Percentiles rank a stretch among this genome's conserved stretches.
These are phyloP conservation scores for Maniola jurtina DNA, from an alignment of 1,140 invertebrate genomes.

Conservation along the genomic window DNA sequence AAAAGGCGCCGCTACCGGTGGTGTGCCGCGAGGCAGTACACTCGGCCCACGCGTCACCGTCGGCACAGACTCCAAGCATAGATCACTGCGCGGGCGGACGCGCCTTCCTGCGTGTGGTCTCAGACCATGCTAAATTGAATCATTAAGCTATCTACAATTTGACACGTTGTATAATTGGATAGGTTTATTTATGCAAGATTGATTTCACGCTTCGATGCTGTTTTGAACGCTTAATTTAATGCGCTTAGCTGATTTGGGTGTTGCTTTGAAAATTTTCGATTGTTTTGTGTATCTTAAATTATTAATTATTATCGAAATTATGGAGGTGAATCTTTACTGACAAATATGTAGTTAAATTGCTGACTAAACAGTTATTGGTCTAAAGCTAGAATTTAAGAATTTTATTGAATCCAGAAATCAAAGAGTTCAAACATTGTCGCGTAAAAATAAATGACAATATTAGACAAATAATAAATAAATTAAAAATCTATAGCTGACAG, in stretches of 20 bases:
- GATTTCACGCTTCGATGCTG: slow-evolving; percentile 23
- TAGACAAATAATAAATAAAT: too few relatives aligned
- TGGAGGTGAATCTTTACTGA: too few relatives aligned
- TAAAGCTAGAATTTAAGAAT: too few relatives aligned
- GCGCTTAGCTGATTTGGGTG: slow-evolving; percentile 1
- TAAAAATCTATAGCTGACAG: too few relatives aligned
- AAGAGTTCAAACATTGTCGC: too few relatives aligned
- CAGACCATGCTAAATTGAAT: slow-evolving; percentile 52
- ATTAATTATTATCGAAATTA: too few relatives aligned
- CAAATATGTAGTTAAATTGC: too few relatives aligned
- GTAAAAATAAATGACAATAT: too few relatives aligned
- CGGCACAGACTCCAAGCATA: slow-evolving; percentile 29
- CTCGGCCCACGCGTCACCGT: slow-evolving; percentile 42
- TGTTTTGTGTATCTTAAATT: too few relatives aligned
- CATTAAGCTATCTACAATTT: slow-evolving; percentile 47
- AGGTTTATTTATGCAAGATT: slow-evolving; percentile 35
- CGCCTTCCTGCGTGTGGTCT: slow-evolving; percentile 55
- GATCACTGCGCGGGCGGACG: slow-evolving; percentile 56
- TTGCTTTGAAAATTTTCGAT: neutral
- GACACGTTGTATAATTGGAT: slow-evolving; percentile 41
- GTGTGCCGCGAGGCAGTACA: slow-evolving; percentile 47
- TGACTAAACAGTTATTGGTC: too few relatives aligned
- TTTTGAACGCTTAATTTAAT: slow-evolving; percentile 15
- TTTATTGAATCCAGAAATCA: too few relatives aligned
- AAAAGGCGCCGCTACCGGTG: slow-evolving; percentile 44